Evolutionary conservation across 2,888 invertebrate genomes (phyloP).

Genomic region (Pteria penguin): DNA sequence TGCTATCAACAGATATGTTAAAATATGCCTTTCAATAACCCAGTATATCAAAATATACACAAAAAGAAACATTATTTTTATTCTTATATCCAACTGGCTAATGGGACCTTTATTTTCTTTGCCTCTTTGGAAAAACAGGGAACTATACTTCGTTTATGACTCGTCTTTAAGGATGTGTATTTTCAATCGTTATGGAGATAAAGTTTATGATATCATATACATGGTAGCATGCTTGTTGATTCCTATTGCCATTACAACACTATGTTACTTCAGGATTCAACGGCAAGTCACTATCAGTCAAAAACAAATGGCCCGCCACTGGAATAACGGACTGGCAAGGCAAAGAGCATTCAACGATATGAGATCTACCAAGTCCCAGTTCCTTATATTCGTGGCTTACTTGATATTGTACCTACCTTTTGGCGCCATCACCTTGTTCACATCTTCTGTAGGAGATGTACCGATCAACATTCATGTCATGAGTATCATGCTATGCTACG

Average conservation of each 20-base stretch:
- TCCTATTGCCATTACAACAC: slow-evolving; percentile 18
- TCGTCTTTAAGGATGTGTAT: slow-evolving; percentile 23
- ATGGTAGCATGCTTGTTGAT: slow-evolving; percentile 2
- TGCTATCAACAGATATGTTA: slow-evolving; percentile 16
- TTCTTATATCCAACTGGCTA: not conserved
- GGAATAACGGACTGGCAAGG: slow-evolving; percentile 33
- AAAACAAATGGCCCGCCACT: slow-evolving; percentile 4
- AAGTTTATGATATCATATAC: slow-evolving; percentile 7
- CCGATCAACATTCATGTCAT: not conserved
- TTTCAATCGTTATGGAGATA: slow-evolving; percentile 23
- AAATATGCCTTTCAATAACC: slow-evolving; percentile 12
- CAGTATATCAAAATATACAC: slow-evolving; percentile 4
- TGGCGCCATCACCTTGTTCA: slow-evolving; percentile 8
- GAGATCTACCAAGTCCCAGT: slow-evolving; percentile 9
- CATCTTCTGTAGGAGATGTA: not conserved
- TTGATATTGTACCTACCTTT: slow-evolving; percentile 31
- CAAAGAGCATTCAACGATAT: slow-evolving; percentile 17
- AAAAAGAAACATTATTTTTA: not conserved
- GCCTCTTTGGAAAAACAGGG: not conserved
- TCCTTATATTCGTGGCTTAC: slow-evolving; percentile 25
- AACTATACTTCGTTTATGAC: slow-evolving; percentile 17
- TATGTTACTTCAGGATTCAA: slow-evolving; percentile 24
- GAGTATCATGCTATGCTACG: slow-evolving; percentile 20
- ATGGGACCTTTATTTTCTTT: slow-evolving; percentile 18
- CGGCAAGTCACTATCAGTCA: not conserved